Conservation (phyloP, 2,888 invertebrate genomes). For the Agelastica alni region DNA sequence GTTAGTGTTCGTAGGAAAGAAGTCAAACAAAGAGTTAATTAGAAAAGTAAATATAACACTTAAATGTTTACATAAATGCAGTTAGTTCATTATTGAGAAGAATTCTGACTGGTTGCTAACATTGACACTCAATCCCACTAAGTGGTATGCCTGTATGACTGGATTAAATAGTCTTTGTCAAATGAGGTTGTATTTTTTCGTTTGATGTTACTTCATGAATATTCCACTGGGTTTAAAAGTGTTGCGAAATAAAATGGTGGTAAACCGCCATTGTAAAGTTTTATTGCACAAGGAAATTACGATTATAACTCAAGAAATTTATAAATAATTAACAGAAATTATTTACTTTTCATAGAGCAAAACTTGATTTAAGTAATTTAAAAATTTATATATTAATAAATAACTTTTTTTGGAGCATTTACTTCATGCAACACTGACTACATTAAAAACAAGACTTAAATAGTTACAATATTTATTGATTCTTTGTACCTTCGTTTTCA, state of each 20-base stretch:
- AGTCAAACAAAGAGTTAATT: constrained; percentile 31
- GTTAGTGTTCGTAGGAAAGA: constrained; percentile 25
- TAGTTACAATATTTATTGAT: too few relatives aligned
- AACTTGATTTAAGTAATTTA: too few relatives aligned
- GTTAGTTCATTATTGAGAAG: constrained; percentile 34
- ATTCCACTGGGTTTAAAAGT: constrained; percentile 6
- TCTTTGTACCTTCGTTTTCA: too few relatives aligned
- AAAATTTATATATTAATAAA: too few relatives aligned
- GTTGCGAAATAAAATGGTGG: constrained; percentile 12
- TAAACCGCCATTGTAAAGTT: neutral
- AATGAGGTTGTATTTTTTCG: constrained; percentile 13
- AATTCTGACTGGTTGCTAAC: constrained; percentile 30
- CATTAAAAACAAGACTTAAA: too few relatives aligned
- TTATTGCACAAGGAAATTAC: too few relatives aligned
- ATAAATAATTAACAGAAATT: too few relatives aligned
- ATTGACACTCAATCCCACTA: constrained; percentile 32
- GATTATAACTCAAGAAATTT: too few relatives aligned
- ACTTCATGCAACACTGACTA: too few relatives aligned
- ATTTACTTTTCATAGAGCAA: too few relatives aligned
- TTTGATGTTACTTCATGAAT: constrained; percentile 6
- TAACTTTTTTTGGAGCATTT: too few relatives aligned
- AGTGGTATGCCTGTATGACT: constrained; percentile 30
- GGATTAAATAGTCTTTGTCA: constrained; percentile 17
- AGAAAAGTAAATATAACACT: constrained; percentile 31
- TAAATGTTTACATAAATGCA: constrained; percentile 32